phyloP scores from a whole-genome alignment of 35 echinoderm and acorn worm genomes.

The Apostichopus californicus region DNA sequence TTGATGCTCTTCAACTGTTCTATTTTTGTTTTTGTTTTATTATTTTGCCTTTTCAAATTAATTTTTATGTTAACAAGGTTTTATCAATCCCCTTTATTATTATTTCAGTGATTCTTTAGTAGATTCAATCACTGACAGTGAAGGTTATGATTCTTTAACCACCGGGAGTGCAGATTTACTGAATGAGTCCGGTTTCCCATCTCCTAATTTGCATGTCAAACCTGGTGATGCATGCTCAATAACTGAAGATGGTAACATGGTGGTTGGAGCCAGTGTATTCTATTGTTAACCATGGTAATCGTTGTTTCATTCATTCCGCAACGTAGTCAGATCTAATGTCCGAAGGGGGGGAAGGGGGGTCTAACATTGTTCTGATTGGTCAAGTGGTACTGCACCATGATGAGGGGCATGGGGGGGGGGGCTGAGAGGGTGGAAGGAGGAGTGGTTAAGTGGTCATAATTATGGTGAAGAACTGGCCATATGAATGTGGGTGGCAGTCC shows the following conservation, averaged over 20 bases:
- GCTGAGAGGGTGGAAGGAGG: too few species aligned
- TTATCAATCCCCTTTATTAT: background rate
- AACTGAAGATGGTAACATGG: background rate
- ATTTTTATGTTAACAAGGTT: background rate
- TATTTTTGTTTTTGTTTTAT: too few species aligned
- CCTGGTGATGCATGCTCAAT: background rate
- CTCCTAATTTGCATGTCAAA: constrained; percentile 33
- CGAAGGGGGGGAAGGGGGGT: too few species aligned
- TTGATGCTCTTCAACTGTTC: too few species aligned
- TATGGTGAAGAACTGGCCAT: too few species aligned
- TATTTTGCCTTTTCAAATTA: too few species aligned
- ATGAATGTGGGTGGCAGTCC: too few species aligned
- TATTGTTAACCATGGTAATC: constrained; percentile 36
- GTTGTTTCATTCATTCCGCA: background rate
- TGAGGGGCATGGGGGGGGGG: too few species aligned
- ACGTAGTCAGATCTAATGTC: too few species aligned
- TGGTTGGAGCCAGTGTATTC: constrained; percentile 43
- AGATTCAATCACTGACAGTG: constrained; percentile 36
- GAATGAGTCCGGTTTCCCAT: background rate
- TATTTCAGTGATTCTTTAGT: constrained; percentile 37
- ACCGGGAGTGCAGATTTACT: background rate
- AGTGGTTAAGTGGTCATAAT: too few species aligned
- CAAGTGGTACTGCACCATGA: too few species aligned
- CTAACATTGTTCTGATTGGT: too few species aligned
- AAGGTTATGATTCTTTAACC: background rate